A percentile compares a stretch with the other conserved stretches of the same genome.
Conservation (phyloP, 2,797 vertebrate genomes). For the Scomberomorus guttatus region DNA sequence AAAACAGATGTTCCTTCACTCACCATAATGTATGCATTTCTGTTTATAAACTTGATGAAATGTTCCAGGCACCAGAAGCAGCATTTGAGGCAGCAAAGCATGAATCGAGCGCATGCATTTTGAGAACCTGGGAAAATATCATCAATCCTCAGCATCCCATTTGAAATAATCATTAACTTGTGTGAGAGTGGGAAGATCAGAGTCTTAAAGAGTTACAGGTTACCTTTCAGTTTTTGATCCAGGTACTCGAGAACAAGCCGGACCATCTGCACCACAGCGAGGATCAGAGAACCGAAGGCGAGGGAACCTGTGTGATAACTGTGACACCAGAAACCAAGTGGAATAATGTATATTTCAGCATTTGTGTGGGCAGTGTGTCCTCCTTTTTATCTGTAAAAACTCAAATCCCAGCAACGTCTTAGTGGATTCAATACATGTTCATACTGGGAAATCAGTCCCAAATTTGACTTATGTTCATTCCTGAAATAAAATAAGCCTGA, state of each 20-base stretch:
- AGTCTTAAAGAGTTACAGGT: not conserved
- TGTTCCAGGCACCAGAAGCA: conserved; percentile 98
- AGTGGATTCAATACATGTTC: not conserved
- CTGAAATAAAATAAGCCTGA: too few species aligned
- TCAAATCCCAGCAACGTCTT: not conserved
- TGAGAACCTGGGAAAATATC: conserved; percentile 85
- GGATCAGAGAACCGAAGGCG: conserved; percentile 95
- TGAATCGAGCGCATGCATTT: conserved; percentile 87
- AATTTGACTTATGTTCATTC: not conserved
- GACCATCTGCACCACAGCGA: conserved; percentile 91
- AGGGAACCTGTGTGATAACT: conserved; percentile 98
- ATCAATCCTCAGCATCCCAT: not conserved
- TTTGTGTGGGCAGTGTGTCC: not conserved
- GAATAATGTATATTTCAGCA: not conserved
- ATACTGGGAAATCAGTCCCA: not conserved
- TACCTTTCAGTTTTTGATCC: conserved; percentile 93
- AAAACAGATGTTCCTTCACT: conserved; percentile 57
- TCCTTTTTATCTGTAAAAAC: not conserved
- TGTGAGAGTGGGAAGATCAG: not conserved
- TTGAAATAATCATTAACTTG: not conserved
- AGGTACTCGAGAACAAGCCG: conserved; percentile 92
- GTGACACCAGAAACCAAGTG: conserved; percentile 28
- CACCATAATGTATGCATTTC: conserved; percentile 99
- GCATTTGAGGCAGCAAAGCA: conserved; percentile 94
- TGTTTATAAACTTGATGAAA: conserved; percentile 96